Evolutionary conservation across 2,113 vertebrate species (phyloP).

Genomic region (Anolis sagrei): DNA sequence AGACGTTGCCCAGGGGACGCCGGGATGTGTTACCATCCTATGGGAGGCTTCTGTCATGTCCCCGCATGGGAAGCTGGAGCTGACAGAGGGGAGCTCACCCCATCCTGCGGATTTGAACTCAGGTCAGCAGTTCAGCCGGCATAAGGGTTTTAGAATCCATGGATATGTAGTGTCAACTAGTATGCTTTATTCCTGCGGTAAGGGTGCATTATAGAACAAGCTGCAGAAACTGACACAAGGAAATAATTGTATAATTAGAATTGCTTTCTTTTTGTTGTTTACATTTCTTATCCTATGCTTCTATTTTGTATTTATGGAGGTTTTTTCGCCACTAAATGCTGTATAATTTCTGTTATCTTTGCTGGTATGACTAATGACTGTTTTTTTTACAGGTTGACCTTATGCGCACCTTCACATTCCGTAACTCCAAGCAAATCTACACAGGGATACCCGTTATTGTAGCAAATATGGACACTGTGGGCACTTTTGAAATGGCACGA

Average conservation of each 20-base stretch:
- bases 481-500: constrained; percentile 96
- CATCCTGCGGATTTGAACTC: too few species aligned
- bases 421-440: constrained; percentile 97
- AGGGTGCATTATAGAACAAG: neutral
- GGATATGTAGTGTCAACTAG: too few species aligned
- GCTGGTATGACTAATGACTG: neutral
- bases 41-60: too few species aligned
- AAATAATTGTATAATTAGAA: neutral
- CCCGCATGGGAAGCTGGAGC: too few species aligned
- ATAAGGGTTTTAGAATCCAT: too few species aligned
- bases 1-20: too few species aligned
- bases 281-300: neutral
- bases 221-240: neutral
- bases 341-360: neutral
- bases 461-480: constrained; percentile 99
- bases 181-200: neutral
- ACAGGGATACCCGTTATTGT: constrained; percentile 95
- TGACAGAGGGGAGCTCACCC: too few species aligned
- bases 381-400: constrained; percentile 87
- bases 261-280: neutral
- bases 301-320: neutral
- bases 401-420: constrained; percentile 92
- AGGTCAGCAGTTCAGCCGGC: too few species aligned
- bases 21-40: too few species aligned
- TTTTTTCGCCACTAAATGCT: neutral